These are phyloP conservation scores for Abramis brama DNA, from an alignment of 2,113 vertebrate species.

Conservation along the genomic window DNA sequence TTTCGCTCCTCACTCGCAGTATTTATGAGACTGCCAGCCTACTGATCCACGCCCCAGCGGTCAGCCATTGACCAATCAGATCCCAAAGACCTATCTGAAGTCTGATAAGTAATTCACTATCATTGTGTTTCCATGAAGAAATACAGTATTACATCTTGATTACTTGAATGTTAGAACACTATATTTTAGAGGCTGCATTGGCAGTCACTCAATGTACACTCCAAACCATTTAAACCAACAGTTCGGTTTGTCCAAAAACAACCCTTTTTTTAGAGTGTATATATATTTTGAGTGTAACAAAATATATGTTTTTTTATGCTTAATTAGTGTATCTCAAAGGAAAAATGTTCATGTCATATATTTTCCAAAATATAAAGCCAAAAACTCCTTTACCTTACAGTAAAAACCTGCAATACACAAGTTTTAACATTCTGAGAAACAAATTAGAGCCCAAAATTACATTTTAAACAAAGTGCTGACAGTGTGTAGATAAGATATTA, in stretches of 20 bases:
- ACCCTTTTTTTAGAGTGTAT: not conserved
- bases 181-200: not conserved
- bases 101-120: slow-evolving; percentile 2
- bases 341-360: not conserved
- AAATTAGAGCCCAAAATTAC: not conserved
- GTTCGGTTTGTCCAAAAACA: too few relatives aligned
- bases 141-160: not conserved
- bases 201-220: not conserved
- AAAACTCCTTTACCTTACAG: not conserved
- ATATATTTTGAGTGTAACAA: not conserved
- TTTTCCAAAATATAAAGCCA: not conserved
- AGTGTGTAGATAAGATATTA: not conserved
- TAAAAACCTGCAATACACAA: not conserved
- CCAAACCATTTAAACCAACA: too few relatives aligned
- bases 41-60: not conserved
- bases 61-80: slow-evolving; percentile 5
- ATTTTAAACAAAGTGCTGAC: not conserved
- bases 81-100: slow-evolving; percentile 15
- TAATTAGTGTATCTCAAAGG: too few relatives aligned
- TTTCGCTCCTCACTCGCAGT: not conserved
- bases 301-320: not conserved
- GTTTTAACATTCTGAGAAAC: not conserved
- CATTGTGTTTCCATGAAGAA: not conserved
- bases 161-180: not conserved
- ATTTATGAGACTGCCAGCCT: slow-evolving; percentile 22